A percentile compares a stretch with the other conserved stretches of the same genome.
Conservation (phyloP, 1,140 invertebrate genomes). For the Lepeophtheirus salmonis region DNA sequence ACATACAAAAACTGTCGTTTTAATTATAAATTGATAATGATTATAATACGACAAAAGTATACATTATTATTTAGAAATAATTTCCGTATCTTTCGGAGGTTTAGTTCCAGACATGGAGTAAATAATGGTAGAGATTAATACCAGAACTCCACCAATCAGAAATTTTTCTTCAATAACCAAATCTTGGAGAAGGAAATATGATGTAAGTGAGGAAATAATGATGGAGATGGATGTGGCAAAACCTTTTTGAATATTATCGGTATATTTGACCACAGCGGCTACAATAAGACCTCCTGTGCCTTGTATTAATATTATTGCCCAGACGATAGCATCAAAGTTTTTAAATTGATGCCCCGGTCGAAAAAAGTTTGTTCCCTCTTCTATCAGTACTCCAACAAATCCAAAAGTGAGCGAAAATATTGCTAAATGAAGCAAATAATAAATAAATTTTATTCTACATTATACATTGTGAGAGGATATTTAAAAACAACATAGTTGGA, state of each 20-base stretch:
- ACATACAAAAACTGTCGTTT: no score
- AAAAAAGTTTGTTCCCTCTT: slow-evolving; percentile 18
- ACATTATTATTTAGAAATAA: no score
- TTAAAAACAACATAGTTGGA: no score
- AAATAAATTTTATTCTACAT: background rate
- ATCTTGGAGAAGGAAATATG: slow-evolving; percentile 35
- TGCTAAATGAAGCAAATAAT: background rate
- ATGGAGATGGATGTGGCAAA: slow-evolving; percentile 38
- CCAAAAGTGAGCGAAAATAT: slow-evolving; percentile 9
- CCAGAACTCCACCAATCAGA: slow-evolving; percentile 31
- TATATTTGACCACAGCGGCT: slow-evolving; percentile 37
- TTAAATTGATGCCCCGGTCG: background rate
- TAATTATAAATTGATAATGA: no score
- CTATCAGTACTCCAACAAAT: slow-evolving; percentile 18
- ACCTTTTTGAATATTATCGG: slow-evolving; percentile 38
- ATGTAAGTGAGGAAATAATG: slow-evolving; percentile 37
- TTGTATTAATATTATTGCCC: slow-evolving; percentile 19
- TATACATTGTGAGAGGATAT: no score
- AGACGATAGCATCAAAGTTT: background rate
- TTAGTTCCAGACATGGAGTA: slow-evolving; percentile 26
- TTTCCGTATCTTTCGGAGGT: no score
- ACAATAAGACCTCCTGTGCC: slow-evolving; percentile 26
- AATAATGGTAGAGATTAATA: slow-evolving; percentile 35
- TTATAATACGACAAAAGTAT: no score
- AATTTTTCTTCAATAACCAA: slow-evolving; percentile 33